Percentiles rank a stretch among this genome's conserved stretches.
phyloP scores from a whole-genome alignment of 2,797 vertebrate genomes.

The Falco berigora region DNA sequence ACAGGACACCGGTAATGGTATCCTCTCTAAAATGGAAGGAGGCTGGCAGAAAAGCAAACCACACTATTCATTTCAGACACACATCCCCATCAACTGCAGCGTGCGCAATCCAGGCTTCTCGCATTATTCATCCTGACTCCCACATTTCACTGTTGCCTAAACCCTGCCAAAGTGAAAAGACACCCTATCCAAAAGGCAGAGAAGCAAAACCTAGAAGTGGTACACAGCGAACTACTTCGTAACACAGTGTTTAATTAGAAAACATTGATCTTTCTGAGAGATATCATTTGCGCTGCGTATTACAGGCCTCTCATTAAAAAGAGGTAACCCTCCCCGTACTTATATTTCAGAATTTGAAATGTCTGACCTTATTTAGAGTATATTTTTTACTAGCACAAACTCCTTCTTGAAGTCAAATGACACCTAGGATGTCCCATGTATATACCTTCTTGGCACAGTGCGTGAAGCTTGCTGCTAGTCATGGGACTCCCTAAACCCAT shows the following conservation, averaged over 20 bases:
- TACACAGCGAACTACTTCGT: neutral
- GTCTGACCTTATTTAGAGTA: neutral
- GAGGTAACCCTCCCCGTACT: neutral
- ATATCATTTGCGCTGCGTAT: neutral
- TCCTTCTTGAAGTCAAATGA: neutral
- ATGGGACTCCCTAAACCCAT: neutral
- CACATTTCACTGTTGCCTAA: neutral
- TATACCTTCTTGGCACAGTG: neutral
- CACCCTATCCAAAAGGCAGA: neutral
- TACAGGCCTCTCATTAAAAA: neutral
- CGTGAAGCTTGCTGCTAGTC: neutral
- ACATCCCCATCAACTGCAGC: neutral
- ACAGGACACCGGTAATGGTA: neutral
- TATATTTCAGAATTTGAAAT: neutral
- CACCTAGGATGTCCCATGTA: neutral
- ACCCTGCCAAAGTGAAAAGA: neutral
- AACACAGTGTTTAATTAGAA: neutral
- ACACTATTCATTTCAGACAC: neutral
- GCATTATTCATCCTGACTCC: neutral
- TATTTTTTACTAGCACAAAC: neutral
- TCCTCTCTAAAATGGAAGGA: neutral
- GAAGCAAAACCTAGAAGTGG: neutral
- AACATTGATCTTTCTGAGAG: neutral
- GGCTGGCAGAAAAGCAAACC: neutral
- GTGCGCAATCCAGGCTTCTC: accelerated